phyloP scores from a whole-genome alignment of 2,888 invertebrate species.

The Sialis lutaria region DNA sequence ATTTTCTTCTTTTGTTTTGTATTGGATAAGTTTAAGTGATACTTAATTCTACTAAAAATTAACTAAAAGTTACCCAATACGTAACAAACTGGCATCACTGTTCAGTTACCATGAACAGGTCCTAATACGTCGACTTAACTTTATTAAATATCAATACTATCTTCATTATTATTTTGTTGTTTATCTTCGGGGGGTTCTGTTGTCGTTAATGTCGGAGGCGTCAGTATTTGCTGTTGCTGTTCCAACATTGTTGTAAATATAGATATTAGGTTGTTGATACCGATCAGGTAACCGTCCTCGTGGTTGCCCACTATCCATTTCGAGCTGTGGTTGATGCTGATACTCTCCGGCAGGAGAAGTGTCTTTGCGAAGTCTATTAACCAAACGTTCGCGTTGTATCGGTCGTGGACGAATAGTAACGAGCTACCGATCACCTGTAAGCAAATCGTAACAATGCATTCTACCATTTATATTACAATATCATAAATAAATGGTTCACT shows the following conservation, averaged over 20 bases:
- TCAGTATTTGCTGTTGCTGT: conserved; percentile 21
- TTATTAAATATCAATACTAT: too few relatives aligned
- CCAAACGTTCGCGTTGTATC: conserved; percentile 78
- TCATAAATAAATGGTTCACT: too few relatives aligned
- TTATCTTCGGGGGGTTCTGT: conserved; percentile 13
- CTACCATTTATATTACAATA: neutral
- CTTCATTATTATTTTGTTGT: too few relatives aligned
- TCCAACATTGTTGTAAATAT: conserved; percentile 53
- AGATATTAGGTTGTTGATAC: conserved; percentile 75
- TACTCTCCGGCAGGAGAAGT: conserved; percentile 55
- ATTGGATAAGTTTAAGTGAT: too few relatives aligned
- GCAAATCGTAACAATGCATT: neutral
- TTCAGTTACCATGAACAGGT: too few relatives aligned
- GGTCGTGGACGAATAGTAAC: conserved; percentile 85
- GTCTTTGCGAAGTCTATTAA: conserved; percentile 98
- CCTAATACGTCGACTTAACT: too few relatives aligned
- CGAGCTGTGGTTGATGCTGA: conserved; percentile 59
- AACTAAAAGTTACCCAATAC: too few relatives aligned
- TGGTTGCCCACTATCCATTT: conserved; percentile 91
- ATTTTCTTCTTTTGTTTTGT: too few relatives aligned
- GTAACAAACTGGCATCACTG: too few relatives aligned
- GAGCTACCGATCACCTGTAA: conserved; percentile 79
- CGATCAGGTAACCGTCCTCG: conserved; percentile 89
- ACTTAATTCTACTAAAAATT: too few relatives aligned
- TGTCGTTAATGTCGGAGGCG: conserved; percentile 16